These are phyloP conservation scores for Odontamblyopus rebecca DNA, from an alignment of 2,797 vertebrate genomes.

Conservation along the genomic window DNA sequence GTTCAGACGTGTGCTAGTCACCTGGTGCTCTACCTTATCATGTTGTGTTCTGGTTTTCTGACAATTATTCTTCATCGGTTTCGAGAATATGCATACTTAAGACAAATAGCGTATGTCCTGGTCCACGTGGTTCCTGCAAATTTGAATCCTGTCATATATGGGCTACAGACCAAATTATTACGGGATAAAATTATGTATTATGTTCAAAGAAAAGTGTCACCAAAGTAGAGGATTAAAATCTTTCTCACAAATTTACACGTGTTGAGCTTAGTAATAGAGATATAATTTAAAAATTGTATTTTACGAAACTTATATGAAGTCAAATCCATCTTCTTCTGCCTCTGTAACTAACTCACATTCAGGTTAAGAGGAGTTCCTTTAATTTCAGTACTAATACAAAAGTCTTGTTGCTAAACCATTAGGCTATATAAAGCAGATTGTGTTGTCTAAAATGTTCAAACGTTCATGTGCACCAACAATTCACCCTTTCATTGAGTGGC, in stretches of 20 bases:
- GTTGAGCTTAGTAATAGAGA: background rate
- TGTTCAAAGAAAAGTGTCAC: constrained; percentile 43
- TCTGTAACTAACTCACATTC: no score
- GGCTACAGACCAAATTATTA: constrained; percentile 57
- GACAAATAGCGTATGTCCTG: constrained; percentile 59
- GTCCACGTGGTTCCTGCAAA: constrained; percentile 66
- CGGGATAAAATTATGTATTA: constrained; percentile 56
- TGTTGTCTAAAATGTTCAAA: no score
- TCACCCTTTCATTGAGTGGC: no score
- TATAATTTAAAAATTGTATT: background rate
- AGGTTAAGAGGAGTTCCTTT: no score
- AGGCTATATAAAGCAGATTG: no score
- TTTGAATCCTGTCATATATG: constrained; percentile 71
- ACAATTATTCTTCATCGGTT: constrained; percentile 67
- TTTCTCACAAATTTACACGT: background rate
- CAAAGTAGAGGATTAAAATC: constrained; percentile 4
- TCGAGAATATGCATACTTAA: constrained; percentile 56
- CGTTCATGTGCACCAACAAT: no score
- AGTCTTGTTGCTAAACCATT: no score
- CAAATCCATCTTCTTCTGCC: background rate
- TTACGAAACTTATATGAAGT: background rate
- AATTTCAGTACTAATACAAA: no score
- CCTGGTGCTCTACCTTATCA: constrained; percentile 65
- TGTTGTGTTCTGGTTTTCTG: constrained; percentile 66
- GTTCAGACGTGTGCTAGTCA: constrained; percentile 69